Percentiles rank a stretch among this genome's conserved stretches.
These are phyloP conservation scores for Pteropus rufus DNA, from an alignment of 2,797 vertebrate genomes.

Conservation along the genomic window DNA sequence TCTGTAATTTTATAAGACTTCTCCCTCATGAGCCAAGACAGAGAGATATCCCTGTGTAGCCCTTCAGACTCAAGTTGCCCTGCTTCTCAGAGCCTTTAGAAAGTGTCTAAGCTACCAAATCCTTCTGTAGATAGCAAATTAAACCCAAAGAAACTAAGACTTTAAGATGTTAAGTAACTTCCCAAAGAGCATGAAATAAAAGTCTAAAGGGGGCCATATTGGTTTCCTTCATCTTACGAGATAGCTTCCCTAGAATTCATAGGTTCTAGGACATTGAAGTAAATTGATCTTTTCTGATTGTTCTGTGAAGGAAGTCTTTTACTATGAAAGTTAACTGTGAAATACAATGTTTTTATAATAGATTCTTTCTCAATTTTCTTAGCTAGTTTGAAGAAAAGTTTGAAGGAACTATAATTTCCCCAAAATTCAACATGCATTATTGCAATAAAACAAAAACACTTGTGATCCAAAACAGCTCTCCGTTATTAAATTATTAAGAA, in stretches of 20 bases:
- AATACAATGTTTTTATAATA: constrained; percentile 46
- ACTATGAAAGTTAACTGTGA: constrained; percentile 53
- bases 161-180: neutral
- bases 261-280: neutral
- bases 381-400: constrained; percentile 40
- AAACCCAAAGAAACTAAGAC: neutral
- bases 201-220: neutral
- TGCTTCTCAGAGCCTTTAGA: neutral
- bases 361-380: constrained; percentile 46
- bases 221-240: neutral
- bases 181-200: neutral
- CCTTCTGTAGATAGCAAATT: neutral
- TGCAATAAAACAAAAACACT: constrained; percentile 50
- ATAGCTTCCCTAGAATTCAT: neutral
- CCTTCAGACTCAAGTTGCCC: neutral
- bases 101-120: neutral
- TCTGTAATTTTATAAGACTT: neutral
- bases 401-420: constrained; percentile 36
- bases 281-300: neutral
- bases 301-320: constrained; percentile 48
- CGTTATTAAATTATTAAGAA: constrained; percentile 30
- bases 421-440: constrained; percentile 41
- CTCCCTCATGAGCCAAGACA: neutral
- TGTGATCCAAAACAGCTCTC: constrained; percentile 51
- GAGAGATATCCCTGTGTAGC: neutral